Base-by-base conservation (phyloP, 2,797 vertebrate genomes). In the Thalassophryne amazonica region DNA sequence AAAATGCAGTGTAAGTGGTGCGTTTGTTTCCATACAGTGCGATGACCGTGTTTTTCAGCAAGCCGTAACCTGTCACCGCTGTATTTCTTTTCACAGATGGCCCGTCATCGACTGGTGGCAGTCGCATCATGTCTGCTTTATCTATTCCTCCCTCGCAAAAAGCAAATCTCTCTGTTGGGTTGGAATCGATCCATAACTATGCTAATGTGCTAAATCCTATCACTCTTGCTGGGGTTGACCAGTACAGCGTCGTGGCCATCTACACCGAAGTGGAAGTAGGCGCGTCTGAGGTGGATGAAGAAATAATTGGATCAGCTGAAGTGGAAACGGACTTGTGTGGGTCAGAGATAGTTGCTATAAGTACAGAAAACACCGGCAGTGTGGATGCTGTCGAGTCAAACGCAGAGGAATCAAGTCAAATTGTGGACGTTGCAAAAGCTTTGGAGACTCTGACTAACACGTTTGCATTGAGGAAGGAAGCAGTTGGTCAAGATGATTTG, bases 191-290 rank as follows among this genome's bases (percentile, higher is more conserved):
- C 40, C 76, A 79, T 21, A 79, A 54, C 52, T 79, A 77, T 0
- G 65, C 78, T 1, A 81, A 82, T 1, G 28, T 81, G 0, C 41
- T 85, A n/a, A 89, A 76, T 58, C 49, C 73, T n/a, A 50, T 39
- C 50, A 68, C 83, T 27, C 60, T 85, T 1, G 56, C 70, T 1
- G 83, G 73, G 12, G 30, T 71, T 0, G 79, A 83, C 12, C 73
- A 85, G 11, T 87, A 86, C 55, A 82, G 85, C 6, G 65, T 91
- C 0, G 81, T 90, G 19, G 82, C 90, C 0, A 73, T 90, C 30
- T 92, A 88, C 72, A 80, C 88, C 0, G 89, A 90, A 27, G 76
- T 86, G 18, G 90, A 89, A 46, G 82, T 87, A 0, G 67, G 55
- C 57, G 64, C 34, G 0, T 69, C 79, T 12, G 66, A 83, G 4